phyloP scores from a whole-genome alignment of 2,113 vertebrate genomes.

The Malurus alboscapulatus region DNA sequence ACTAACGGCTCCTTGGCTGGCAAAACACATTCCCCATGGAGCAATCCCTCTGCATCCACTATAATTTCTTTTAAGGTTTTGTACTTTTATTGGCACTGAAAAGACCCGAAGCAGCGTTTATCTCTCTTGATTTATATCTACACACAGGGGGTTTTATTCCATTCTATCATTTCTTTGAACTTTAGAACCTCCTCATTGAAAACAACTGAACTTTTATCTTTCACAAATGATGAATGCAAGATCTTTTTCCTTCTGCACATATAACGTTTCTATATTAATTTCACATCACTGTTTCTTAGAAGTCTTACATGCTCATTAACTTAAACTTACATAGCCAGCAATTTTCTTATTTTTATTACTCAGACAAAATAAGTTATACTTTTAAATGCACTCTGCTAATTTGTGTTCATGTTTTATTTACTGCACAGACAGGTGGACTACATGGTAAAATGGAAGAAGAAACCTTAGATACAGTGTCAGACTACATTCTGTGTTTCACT shows the following conservation, averaged over 20 bases:
- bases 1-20: neutral
- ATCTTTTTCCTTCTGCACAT: neutral
- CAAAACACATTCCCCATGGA: neutral
- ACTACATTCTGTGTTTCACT: neutral
- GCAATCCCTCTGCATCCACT: neutral
- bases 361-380: neutral
- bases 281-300: neutral
- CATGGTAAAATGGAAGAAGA: neutral
- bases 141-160: fast-evolving
- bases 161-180: neutral
- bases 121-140: neutral
- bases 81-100: neutral
- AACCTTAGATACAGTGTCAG: neutral
- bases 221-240: neutral
- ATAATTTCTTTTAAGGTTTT: neutral
- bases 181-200: neutral
- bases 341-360: neutral
- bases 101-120: neutral
- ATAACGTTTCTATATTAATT: neutral
- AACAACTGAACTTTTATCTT: neutral
- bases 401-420: neutral
- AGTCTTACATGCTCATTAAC: neutral
- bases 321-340: neutral
- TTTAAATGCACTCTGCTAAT: neutral
- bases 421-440: neutral